Percentiles rank a stretch among this genome's conserved stretches.
These are phyloP conservation scores for Drymonia ruficornis DNA, from an alignment of 2,888 invertebrate genomes.

Conservation along the genomic window DNA sequence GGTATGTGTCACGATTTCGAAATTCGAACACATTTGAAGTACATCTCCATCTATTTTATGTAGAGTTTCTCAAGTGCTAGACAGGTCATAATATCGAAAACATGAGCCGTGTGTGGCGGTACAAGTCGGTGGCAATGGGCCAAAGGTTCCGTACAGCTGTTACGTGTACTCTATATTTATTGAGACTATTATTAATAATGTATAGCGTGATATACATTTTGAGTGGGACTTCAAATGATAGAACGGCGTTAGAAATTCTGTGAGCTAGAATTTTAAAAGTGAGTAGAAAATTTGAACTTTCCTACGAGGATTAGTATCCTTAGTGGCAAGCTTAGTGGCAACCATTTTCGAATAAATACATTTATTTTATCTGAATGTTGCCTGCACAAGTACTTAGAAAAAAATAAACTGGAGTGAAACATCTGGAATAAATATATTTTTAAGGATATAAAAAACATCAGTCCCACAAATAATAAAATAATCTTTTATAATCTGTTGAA, in stretches of 20 bases:
- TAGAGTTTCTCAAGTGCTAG: not conserved
- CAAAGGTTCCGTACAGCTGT: constrained; percentile 57
- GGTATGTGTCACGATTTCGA: too few species aligned
- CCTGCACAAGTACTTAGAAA: too few species aligned
- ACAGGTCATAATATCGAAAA: constrained; percentile 47
- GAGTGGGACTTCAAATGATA: constrained; percentile 20
- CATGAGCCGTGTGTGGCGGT: constrained; percentile 47
- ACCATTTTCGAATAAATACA: too few species aligned
- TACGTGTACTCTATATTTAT: constrained; percentile 43
- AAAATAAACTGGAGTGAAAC: too few species aligned
- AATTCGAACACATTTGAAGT: too few species aligned
- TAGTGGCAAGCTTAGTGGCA: too few species aligned
- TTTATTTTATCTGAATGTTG: too few species aligned
- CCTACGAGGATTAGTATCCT: not conserved
- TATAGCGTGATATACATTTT: constrained; percentile 38
- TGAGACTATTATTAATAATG: constrained; percentile 54
- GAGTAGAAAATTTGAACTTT: not conserved
- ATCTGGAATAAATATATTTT: too few species aligned
- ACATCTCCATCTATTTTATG: not conserved
- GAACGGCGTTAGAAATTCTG: not conserved
- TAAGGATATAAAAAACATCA: too few species aligned
- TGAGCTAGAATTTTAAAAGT: not conserved
- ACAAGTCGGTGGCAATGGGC: constrained; percentile 70
- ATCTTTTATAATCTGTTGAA: not conserved
- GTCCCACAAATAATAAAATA: too few species aligned